Evolutionary conservation across 2,888 invertebrate genomes (phyloP).

Genomic region (Deroplatys truncata): DNA sequence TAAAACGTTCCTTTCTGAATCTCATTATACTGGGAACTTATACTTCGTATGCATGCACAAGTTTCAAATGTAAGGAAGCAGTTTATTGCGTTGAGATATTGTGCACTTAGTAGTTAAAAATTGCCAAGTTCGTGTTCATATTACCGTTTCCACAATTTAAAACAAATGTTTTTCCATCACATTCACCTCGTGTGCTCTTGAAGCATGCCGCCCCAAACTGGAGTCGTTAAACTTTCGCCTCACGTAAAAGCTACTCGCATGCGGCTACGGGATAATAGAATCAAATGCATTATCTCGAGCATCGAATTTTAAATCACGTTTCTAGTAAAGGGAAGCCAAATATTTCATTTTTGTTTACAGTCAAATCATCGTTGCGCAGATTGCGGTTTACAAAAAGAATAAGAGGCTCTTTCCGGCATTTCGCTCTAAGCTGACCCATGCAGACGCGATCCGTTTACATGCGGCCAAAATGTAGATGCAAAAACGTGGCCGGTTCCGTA

Average conservation of each 20-base stretch:
- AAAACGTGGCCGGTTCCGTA: not conserved
- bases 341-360: not conserved
- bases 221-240: not conserved
- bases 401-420: not conserved
- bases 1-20: too few species aligned
- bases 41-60: too few species aligned
- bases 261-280: not conserved
- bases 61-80: not conserved
- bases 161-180: not conserved
- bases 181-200: not conserved
- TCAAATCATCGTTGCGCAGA: not conserved
- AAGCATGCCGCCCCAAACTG: not conserved
- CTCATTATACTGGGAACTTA: too few species aligned
- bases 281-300: not conserved
- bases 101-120: not conserved
- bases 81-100: not conserved
- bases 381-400: not conserved
- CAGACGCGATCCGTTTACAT: not conserved
- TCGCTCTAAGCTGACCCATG: not conserved
- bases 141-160: not conserved
- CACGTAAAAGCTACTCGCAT: not conserved
- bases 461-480: not conserved
- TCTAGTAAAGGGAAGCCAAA: not conserved
- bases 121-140: not conserved
- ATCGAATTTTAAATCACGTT: not conserved